These are phyloP conservation scores for Grapholita molesta DNA, from an alignment of 1,140 invertebrate species.

Conservation along the genomic window DNA sequence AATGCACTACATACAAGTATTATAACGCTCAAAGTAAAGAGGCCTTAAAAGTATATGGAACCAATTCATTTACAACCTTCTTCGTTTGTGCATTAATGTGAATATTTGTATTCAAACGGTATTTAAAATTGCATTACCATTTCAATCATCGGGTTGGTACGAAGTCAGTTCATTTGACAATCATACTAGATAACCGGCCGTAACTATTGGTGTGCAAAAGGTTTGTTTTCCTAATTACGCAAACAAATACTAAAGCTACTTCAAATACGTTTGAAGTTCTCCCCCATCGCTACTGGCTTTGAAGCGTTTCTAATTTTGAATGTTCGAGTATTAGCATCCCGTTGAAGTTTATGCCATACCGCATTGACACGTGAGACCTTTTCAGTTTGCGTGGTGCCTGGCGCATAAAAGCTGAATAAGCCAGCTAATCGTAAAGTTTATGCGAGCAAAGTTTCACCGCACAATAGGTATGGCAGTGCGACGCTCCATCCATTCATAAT, in stretches of 20 bases:
- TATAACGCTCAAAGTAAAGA: not conserved
- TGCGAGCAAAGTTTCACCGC: conserved; percentile 17
- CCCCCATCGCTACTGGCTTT: conserved; percentile 9
- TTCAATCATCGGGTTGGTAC: not conserved
- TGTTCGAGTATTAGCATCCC: conserved; percentile 1
- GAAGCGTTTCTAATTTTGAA: conserved; percentile 24
- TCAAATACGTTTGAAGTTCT: conserved; percentile 31
- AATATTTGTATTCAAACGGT: not conserved
- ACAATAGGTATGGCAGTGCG: conserved; percentile 13
- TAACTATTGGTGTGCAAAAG: not conserved
- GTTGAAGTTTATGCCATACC: not conserved
- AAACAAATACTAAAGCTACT: conserved; percentile 32
- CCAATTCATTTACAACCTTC: not conserved
- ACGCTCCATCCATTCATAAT: conserved; percentile 36
- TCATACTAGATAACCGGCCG: not conserved
- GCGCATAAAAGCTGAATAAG: conserved; percentile 16
- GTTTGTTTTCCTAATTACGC: conserved; percentile 24
- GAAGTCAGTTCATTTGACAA: conserved; percentile 5
- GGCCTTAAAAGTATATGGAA: not conserved
- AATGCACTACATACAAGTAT: conserved; percentile 4
- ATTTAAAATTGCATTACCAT: not conserved
- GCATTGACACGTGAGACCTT: not conserved
- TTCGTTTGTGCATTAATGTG: not conserved
- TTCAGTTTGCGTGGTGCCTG: not conserved
- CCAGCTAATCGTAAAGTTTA: conserved; percentile 32